Evolutionary conservation across 1,140 invertebrate genomes (phyloP).

Genomic region (Xylocopa sonorina): DNA sequence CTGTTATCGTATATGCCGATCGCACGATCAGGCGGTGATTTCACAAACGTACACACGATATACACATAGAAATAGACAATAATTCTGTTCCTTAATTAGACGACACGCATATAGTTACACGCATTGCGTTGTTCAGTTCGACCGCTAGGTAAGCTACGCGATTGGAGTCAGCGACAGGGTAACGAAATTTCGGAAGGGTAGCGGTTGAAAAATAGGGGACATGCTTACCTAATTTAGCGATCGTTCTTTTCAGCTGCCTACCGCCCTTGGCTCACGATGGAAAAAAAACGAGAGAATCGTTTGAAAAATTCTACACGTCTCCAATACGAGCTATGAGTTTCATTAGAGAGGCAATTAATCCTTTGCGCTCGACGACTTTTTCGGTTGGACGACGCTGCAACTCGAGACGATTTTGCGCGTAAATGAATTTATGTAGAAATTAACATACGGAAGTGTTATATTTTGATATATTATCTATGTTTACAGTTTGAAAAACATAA

Average conservation of each 20-base stretch:
- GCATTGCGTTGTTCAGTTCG: conserved; percentile 42
- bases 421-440: too few species aligned
- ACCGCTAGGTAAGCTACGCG: conserved; percentile 23
- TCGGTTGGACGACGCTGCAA: too few species aligned
- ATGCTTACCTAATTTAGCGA: conserved; percentile 18
- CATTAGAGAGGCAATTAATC: neutral
- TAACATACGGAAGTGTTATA: too few species aligned
- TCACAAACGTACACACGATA: conserved; percentile 6
- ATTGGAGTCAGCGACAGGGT: too few species aligned
- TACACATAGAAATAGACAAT: conserved; percentile 72
- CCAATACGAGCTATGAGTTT: neutral
- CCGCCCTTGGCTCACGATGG: neutral
- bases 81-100: conserved; percentile 64
- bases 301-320: too few species aligned
- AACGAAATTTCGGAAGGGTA: neutral
- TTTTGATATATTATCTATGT: too few species aligned
- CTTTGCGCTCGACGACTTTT: too few species aligned
- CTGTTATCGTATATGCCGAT: conserved; percentile 30
- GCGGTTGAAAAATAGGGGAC: too few species aligned
- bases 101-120: conserved; percentile 19
- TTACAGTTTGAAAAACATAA: too few species aligned
- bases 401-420: too few species aligned
- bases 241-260: conserved; percentile 18
- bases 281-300: neutral
- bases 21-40: conserved; percentile 60